Evolutionary conservation across 2,888 invertebrate species (phyloP), one percentile per base, ranked within the genome.

Genomic region (Heliconius sara): DNA sequence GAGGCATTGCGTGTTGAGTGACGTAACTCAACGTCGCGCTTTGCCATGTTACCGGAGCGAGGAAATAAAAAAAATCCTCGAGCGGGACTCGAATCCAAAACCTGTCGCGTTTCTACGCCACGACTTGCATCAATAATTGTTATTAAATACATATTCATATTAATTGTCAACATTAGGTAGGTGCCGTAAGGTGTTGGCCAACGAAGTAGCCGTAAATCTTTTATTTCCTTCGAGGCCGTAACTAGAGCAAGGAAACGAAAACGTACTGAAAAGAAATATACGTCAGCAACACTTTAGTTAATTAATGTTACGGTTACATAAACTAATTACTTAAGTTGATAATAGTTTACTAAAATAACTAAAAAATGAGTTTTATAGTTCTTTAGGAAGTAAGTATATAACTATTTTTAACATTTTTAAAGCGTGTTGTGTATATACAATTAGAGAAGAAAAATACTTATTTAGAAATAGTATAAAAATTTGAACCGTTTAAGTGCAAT

Each of bases 201-300:
- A 73, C 73, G 12, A 47, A 70, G 87, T 86, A 86, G 88, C 86
- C 85, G 91, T 91, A 91, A 92, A 92, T 92, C 91, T 92, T 91
- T 90, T 90, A 86, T 89, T 91, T 89, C 85, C 90, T 92, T 77
- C 70, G 43, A 87, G 85, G 86, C 89, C 87, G 90, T 89, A 86
- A 87, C 90, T 92, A 91, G 91, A 91, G 91, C 91, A 91, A 90
- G 90, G 87, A 88, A 90, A 91, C 90, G 91, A 92, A 92, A 93
- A 92, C 91, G 91, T 91, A 90, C 90, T 88, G 89, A 91, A 92
- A 89, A 90, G 88, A 88, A 90, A 88, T 87, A 87, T 87, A 86
- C 85, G 87, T 86, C 90, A 89, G 88, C 88, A 87, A 87, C 89
- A 89, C 88, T 90, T 86, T 88, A 89, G 88, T 89, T 92, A 93